Conservation (phyloP, 2,113 vertebrate genomes). For the Peromyscus polionotus region DNA sequence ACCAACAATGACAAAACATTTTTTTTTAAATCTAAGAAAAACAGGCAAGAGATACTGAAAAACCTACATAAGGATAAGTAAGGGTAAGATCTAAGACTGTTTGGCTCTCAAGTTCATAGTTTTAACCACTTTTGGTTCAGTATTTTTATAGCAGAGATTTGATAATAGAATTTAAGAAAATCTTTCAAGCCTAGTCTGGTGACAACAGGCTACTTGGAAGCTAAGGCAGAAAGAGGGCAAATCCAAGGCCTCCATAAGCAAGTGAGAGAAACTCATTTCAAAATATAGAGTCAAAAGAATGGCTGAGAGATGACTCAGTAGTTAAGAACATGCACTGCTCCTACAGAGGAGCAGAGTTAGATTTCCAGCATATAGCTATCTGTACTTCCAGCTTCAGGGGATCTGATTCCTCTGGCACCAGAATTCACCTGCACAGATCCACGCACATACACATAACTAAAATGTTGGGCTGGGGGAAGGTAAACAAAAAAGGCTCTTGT, state of each 20-base stretch:
- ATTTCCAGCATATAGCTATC: not conserved
- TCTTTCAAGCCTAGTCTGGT: not conserved
- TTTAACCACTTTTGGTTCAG: not conserved
- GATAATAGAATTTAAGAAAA: not conserved
- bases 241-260: not conserved
- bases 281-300: not conserved
- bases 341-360: not conserved
- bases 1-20: no score
- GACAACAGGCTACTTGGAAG: not conserved
- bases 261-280: not conserved
- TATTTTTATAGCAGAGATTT: not conserved
- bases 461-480: not conserved
- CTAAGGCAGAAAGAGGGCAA: not conserved
- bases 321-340: not conserved
- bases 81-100: not conserved
- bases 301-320: not conserved
- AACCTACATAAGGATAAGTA: not conserved
- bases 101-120: not conserved
- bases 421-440: not conserved
- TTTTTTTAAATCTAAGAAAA: not conserved
- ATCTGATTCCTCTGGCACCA: not conserved
- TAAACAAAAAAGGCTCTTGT: not conserved
- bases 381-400: not conserved
- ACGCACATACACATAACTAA: not conserved
- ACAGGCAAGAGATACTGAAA: not conserved